Percentiles rank a stretch among this genome's conserved stretches.
These are phyloP conservation scores for Molorchus minor DNA, from an alignment of 2,888 invertebrate species.

Conservation along the genomic window DNA sequence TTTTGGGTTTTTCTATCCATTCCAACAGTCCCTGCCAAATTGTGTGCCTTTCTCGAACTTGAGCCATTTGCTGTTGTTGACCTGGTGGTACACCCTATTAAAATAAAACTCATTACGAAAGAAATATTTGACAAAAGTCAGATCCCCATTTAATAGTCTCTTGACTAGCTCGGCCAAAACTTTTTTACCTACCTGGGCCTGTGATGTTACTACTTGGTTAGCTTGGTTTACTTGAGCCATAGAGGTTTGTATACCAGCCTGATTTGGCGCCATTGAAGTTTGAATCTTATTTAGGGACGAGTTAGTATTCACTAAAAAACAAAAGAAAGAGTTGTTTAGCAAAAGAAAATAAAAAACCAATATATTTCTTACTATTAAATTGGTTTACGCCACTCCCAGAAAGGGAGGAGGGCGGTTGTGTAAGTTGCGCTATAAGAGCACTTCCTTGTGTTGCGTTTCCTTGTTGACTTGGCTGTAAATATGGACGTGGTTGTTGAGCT, in stretches of 20 bases:
- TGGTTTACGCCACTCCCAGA: constrained; percentile 62
- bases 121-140: no score
- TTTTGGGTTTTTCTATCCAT: constrained; percentile 92
- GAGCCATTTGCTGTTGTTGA: constrained; percentile 59
- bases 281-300: constrained; percentile 56
- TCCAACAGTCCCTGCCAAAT: constrained; percentile 80
- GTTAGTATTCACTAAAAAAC: constrained; percentile 48
- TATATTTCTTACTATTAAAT: constrained; percentile 59
- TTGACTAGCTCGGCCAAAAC: neutral
- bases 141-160: no score
- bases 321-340: neutral
- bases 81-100: constrained; percentile 44
- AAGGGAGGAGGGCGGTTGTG: constrained; percentile 67
- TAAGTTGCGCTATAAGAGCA: constrained; percentile 68
- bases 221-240: constrained; percentile 53
- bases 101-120: constrained; percentile 9
- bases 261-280: constrained; percentile 57
- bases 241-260: constrained; percentile 50
- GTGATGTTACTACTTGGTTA: constrained; percentile 55
- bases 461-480: constrained; percentile 50
- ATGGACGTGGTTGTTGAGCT: constrained; percentile 61
- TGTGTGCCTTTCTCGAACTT: constrained; percentile 66
- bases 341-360: neutral
- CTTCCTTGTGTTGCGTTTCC: constrained; percentile 63
- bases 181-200: constrained; percentile 51